Percentiles rank a stretch among this genome's conserved stretches.
These are phyloP conservation scores for Xerus inauris DNA, from an alignment of 2,113 vertebrate genomes.

Conservation along the genomic window DNA sequence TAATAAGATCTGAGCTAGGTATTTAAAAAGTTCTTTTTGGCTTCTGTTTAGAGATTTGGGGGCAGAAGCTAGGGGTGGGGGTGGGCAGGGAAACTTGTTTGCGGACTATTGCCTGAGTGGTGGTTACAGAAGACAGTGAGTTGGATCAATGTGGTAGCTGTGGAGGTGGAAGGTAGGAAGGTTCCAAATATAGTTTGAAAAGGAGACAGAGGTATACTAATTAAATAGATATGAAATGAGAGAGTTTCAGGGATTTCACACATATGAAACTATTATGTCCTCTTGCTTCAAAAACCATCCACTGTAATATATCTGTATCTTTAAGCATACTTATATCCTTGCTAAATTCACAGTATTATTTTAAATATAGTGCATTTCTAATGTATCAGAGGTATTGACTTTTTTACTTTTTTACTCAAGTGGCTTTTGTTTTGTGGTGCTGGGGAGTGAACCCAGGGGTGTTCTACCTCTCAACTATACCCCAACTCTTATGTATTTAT, in stretches of 20 bases:
- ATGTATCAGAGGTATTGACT: conserved; percentile 4
- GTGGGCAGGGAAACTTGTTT: background rate
- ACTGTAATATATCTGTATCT: background rate
- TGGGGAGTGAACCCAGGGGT: background rate
- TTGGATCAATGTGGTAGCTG: background rate
- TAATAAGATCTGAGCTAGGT: background rate
- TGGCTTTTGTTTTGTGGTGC: background rate
- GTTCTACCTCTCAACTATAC: no score
- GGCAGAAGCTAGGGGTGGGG: accelerated
- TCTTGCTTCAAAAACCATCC: background rate
- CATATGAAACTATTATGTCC: background rate
- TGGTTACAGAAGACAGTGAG: background rate
- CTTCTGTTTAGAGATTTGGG: background rate
- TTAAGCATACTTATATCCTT: background rate
- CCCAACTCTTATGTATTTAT: no score
- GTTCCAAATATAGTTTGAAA: background rate
- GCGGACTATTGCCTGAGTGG: background rate
- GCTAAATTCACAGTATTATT: background rate
- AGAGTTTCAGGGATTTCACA: conserved; percentile 7
- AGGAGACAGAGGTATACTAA: background rate
- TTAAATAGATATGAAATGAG: background rate
- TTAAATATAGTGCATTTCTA: background rate
- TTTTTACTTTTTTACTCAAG: background rate
- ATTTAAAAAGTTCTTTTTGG: background rate
- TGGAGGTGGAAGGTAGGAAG: background rate